Evolutionary conservation across 2,113 vertebrate species (phyloP).

Genomic region (Varanus komodoensis): DNA sequence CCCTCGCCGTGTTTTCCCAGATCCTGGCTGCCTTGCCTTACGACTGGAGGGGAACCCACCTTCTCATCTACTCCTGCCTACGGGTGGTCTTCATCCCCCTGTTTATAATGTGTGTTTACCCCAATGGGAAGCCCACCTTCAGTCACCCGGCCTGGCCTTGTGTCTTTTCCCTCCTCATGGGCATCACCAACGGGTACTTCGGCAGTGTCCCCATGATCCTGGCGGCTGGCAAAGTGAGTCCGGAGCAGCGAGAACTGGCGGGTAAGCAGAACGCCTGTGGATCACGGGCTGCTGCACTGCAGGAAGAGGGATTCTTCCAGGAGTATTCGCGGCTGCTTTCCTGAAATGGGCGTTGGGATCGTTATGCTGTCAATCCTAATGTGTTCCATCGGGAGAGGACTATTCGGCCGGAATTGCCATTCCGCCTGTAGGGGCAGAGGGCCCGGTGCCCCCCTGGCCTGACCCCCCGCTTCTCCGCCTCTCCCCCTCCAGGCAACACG

Average conservation of each 20-base stretch:
- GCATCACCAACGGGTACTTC: conserved; percentile 95
- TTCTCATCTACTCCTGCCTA: conserved; percentile 91
- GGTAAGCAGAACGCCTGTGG: conserved; percentile 73
- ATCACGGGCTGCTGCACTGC: too few species aligned
- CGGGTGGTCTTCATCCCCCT: conserved; percentile 96
- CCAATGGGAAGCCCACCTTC: conserved; percentile 83
- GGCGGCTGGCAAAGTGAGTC: conserved; percentile 91
- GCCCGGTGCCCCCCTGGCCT: too few species aligned
- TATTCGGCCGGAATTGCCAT: too few species aligned
- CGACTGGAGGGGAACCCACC: conserved; percentile 90
- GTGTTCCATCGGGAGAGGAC: too few species aligned
- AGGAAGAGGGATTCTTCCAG: not conserved
- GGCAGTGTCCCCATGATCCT: conserved; percentile 98
- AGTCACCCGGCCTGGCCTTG: conserved; percentile 97
- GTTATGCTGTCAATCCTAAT: too few species aligned
- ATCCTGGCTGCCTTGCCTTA: conserved; percentile 95
- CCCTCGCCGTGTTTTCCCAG: conserved; percentile 68
- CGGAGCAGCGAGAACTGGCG: conserved; percentile 93
- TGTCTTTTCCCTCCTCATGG: conserved; percentile 96
- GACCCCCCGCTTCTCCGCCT: not conserved
- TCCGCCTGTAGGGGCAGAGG: too few species aligned
- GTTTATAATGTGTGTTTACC: conserved; percentile 96
- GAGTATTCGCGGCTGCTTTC: not conserved
- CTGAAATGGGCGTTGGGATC: too few species aligned
- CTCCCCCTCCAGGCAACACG: conserved; percentile 87